Evolutionary conservation across 2,113 vertebrate genomes (phyloP).

Genomic region (Hydrolagus affinis): DNA sequence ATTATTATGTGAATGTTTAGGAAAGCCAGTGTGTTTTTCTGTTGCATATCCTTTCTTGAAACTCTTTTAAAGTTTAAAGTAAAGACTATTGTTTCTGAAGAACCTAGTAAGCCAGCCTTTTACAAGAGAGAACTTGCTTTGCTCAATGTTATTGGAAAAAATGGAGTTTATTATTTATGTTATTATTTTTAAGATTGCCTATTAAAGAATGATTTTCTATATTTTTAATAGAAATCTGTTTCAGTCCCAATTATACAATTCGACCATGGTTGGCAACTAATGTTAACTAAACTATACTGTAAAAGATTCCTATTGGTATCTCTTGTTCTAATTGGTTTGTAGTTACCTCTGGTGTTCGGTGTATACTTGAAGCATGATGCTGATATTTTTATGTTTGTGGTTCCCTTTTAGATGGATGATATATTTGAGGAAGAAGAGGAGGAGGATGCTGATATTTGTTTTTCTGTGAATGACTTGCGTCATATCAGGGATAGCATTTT

Average conservation of each 20-base stretch:
- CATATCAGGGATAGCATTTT: constrained; percentile 63
- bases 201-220: not conserved
- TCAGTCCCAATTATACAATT: not conserved
- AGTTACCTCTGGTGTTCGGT: too few relatives aligned
- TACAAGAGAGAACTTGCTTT: too few relatives aligned
- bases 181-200: too few relatives aligned
- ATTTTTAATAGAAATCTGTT: not conserved
- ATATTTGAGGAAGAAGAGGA: constrained; percentile 52
- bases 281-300: too few relatives aligned
- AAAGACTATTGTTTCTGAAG: too few relatives aligned
- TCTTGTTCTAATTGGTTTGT: too few relatives aligned
- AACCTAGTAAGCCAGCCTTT: too few relatives aligned
- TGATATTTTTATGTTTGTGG: not conserved
- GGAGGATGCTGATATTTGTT: constrained; percentile 55
- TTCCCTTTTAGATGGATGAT: constrained; percentile 45
- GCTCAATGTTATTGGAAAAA: too few relatives aligned
- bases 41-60: not conserved
- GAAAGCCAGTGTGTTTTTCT: not conserved
- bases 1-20: not conserved
- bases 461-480: constrained; percentile 63
- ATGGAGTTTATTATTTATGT: too few relatives aligned
- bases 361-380: not conserved
- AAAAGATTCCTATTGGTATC: too few relatives aligned
- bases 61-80: too few relatives aligned
- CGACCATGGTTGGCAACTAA: not conserved